A percentile compares a stretch with the other conserved stretches of the same genome.
These are phyloP conservation scores for Carassius auratus DNA, from an alignment of 2,113 vertebrate species.

Conservation along the genomic window DNA sequence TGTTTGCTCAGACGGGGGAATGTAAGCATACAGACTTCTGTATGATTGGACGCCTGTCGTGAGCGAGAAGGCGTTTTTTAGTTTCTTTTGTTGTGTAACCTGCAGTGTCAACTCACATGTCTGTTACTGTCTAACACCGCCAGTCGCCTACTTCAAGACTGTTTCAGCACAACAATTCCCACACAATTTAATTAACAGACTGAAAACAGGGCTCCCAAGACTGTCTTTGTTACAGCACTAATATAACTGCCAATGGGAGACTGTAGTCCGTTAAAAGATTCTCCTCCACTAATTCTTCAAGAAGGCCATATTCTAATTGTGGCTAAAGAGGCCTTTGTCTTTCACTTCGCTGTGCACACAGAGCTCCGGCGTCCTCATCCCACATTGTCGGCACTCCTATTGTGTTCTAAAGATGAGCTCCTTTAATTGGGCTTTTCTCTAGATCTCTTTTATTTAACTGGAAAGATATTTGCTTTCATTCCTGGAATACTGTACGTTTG, in stretches of 20 bases:
- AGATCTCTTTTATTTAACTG: slow-evolving; percentile 30
- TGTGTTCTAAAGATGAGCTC: slow-evolving; percentile 33
- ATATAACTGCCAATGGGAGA: slow-evolving; percentile 24
- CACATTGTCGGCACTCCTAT: not conserved
- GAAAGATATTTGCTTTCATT: slow-evolving; percentile 29
- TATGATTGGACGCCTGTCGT: not conserved
- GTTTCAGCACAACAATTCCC: slow-evolving; percentile 15
- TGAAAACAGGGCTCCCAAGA: slow-evolving; percentile 27
- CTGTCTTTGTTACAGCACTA: slow-evolving; percentile 23
- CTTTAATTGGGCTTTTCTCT: slow-evolving; percentile 8
- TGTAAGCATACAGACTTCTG: not conserved
- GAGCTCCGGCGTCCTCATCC: slow-evolving; percentile 13
- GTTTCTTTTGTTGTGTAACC: not conserved
- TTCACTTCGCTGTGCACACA: not conserved
- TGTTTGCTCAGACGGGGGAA: not conserved
- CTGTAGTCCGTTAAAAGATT: slow-evolving; percentile 16
- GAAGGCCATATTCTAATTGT: slow-evolving; percentile 6
- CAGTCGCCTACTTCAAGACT: not conserved
- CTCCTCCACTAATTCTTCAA: slow-evolving; percentile 11
- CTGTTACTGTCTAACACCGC: not conserved
- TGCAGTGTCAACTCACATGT: not conserved
- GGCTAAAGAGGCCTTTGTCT: slow-evolving; percentile 26
- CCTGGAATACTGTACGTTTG: not conserved
- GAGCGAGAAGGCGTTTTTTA: not conserved
- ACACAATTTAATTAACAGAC: slow-evolving; percentile 37